Conservation (phyloP, 2,888 invertebrate genomes). For the Alviniconcha strummeri region DNA sequence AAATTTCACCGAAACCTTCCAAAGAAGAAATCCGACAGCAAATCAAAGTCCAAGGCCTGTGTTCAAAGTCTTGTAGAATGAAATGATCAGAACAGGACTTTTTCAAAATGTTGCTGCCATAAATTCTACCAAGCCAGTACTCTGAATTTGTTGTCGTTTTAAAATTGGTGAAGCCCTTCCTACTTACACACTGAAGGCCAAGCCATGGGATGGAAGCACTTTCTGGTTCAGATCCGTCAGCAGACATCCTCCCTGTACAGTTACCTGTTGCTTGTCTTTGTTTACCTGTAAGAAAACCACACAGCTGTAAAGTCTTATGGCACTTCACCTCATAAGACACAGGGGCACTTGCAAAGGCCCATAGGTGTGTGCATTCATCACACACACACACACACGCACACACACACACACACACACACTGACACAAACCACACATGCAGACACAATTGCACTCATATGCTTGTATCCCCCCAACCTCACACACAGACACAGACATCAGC, state of each 20-base stretch:
- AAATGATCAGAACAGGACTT: too few relatives aligned
- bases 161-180: neutral
- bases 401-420: neutral
- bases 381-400: too few relatives aligned
- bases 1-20: too few relatives aligned
- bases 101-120: too few relatives aligned
- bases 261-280: conserved; percentile 56
- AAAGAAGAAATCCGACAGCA: too few relatives aligned
- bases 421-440: neutral
- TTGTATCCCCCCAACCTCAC: neutral
- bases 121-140: too few relatives aligned
- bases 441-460: neutral
- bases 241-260: conserved; percentile 67
- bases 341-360: too few relatives aligned
- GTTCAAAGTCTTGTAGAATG: too few relatives aligned
- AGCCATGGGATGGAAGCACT: conserved; percentile 55
- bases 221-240: conserved; percentile 61
- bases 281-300: conserved; percentile 54
- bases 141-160: too few relatives aligned
- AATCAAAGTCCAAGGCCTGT: too few relatives aligned
- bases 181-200: conserved; percentile 67
- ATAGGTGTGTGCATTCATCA: neutral
- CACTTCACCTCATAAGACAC: too few relatives aligned
- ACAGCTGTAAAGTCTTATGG: neutral
- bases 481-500: conserved; percentile 3